These are phyloP conservation scores for Nebria salina DNA, from an alignment of 2,888 invertebrate species.

Conservation along the genomic window DNA sequence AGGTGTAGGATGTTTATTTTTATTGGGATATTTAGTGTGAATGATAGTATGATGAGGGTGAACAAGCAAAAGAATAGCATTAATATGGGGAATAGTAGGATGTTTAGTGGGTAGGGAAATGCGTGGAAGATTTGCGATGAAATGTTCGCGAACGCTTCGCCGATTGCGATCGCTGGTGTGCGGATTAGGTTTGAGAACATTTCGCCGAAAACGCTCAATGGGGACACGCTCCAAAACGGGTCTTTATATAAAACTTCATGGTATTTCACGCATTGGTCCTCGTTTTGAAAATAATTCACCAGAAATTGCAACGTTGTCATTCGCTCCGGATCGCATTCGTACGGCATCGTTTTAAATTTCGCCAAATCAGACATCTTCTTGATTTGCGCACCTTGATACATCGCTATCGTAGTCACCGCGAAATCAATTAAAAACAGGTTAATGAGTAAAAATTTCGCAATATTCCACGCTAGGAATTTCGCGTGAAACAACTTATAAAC, in stretches of 20 bases:
- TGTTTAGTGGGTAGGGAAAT: constrained; percentile 44
- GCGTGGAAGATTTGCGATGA: constrained; percentile 49
- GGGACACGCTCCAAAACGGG: constrained; percentile 55
- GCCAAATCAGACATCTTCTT: constrained; percentile 52
- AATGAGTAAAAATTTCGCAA: constrained; percentile 26
- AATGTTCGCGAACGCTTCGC: constrained; percentile 49
- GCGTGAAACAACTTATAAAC: constrained; percentile 23
- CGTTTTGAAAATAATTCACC: constrained; percentile 47
- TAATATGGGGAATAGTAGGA: constrained; percentile 45
- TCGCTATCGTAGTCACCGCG: constrained; percentile 20
- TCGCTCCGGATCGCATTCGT: constrained; percentile 53
- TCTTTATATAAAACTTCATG: constrained; percentile 53
- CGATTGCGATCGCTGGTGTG: constrained; percentile 52
- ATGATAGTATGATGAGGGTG: constrained; percentile 39
- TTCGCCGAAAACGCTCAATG: constrained; percentile 54
- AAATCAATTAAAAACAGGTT: constrained; percentile 35
- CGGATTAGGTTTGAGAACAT: constrained; percentile 51
- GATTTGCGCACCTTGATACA: constrained; percentile 54
- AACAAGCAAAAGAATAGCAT: constrained; percentile 32
- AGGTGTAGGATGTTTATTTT: constrained; percentile 47
- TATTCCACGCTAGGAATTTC: constrained; percentile 15
- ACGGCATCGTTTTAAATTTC: constrained; percentile 52
- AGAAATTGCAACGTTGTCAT: constrained; percentile 51
- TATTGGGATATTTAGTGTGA: constrained; percentile 29
- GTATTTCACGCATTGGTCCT: constrained; percentile 55